Evolutionary conservation across 2,888 invertebrate species (phyloP), one percentile per base, ranked within the genome.

Genomic region (Prosapia bicincta): DNA sequence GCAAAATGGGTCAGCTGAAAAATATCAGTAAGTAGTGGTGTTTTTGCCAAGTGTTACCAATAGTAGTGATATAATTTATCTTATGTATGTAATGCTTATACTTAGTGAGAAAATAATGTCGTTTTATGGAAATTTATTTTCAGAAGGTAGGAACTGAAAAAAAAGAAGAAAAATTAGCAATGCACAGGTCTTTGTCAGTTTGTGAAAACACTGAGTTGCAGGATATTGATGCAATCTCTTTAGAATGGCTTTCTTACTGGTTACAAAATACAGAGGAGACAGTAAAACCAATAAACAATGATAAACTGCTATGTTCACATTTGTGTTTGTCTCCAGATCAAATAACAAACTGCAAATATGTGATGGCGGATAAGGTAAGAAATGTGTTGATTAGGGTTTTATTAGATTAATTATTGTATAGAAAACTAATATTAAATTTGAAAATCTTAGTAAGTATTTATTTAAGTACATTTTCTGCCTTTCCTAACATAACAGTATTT

Each of bases 161-260:
- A 28, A 74, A 75, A 26, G 77, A 72, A 28, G 74, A 78, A 38
- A 78, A 79, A 71, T 65, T 76, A n/a, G 65, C 72, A 10, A 32
- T 79, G 26, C 73, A 79, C 69, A 78, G 76, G 10, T 66, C 69
- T 5, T 30, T 79, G 26, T 69, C 79, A 15, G 79, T 78, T 38
- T 71, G 77, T 13, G 78, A 74, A 10, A 74, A 75, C 3, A 26
- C 43, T 28, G 74, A 75, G 2, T 68, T 69, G 76, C 78, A 77
- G 2, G 82, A 83, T 28, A 86, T 83, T 79, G 87, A 88, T 79
- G 88, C 88, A 84, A 83, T 89, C 26, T 84, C 87, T 9, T 85
- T 84, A 2, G 85, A 85, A 25, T 89, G 89, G 89, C 80, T 89
- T 10, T 83, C 82, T 0, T 85, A 86, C 74, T 89, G 89, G 88